Evolutionary conservation across 2,113 vertebrate species (phyloP).

Genomic region (Sylvietta virens): DNA sequence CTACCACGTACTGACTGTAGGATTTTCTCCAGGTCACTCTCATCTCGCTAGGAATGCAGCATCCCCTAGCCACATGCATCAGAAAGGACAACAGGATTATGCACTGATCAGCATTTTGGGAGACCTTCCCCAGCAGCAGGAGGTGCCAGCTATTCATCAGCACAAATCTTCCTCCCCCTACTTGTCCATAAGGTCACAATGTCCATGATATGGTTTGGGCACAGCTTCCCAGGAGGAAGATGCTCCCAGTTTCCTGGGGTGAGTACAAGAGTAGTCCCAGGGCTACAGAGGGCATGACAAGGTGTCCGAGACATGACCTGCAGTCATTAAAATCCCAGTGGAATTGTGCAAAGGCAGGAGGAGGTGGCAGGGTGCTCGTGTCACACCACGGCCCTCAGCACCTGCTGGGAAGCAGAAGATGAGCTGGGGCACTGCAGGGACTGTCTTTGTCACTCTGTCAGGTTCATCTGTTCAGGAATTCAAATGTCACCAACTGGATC

Average conservation of each 20-base stretch:
- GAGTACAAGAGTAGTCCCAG: not conserved
- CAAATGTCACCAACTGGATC: conserved; percentile 28
- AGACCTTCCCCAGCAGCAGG: not conserved
- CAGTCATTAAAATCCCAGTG: conserved; percentile 61
- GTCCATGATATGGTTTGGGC: accelerated
- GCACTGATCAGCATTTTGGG: not conserved
- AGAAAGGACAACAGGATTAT: not conserved
- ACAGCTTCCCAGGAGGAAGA: not conserved
- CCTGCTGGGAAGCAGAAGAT: not conserved
- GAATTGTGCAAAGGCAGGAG: conserved; percentile 13
- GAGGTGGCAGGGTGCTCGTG: not conserved
- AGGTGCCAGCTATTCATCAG: not conserved
- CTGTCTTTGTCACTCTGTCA: not conserved
- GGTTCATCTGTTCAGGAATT: conserved; percentile 7
- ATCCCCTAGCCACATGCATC: accelerated
- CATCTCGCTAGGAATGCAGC: not conserved
- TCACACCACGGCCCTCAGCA: not conserved
- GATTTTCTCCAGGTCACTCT: not conserved
- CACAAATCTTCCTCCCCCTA: not conserved
- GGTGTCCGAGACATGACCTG: not conserved
- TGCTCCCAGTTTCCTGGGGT: accelerated
- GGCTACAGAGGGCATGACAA: accelerated
- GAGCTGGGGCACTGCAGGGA: not conserved
- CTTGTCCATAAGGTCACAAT: not conserved
- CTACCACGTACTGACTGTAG: not conserved